Conservation (phyloP, 2,888 invertebrate genomes). For the Eupithecia subfuscata region DNA sequence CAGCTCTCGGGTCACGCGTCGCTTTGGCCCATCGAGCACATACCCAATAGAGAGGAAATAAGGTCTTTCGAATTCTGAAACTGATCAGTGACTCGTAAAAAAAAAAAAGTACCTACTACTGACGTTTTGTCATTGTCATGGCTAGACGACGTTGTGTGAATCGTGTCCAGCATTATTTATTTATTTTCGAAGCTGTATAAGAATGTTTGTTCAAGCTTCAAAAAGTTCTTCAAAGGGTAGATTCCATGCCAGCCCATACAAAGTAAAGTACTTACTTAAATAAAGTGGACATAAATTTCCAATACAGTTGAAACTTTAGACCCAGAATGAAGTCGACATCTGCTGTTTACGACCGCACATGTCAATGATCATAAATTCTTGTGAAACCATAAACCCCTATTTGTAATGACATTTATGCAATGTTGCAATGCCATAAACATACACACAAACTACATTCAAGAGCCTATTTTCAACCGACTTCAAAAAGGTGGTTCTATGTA, state of each 20-base stretch:
- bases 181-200: neutral
- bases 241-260: neutral
- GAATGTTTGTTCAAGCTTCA: too few relatives aligned
- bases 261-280: constrained; percentile 32
- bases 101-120: too few relatives aligned
- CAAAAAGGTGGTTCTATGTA: too few relatives aligned
- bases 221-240: neutral
- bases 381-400: constrained; percentile 42
- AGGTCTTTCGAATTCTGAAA: too few relatives aligned
- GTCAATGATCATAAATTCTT: constrained; percentile 50
- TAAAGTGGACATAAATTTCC: constrained; percentile 42
- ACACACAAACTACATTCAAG: neutral
- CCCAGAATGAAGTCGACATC: constrained; percentile 41
- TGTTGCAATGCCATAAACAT: constrained; percentile 24
- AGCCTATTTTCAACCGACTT: neutral
- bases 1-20: too few relatives aligned
- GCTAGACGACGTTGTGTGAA: too few relatives aligned
- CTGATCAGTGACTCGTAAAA: too few relatives aligned
- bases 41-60: too few relatives aligned
- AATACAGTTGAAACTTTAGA: constrained; percentile 44
- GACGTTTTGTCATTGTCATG: too few relatives aligned
- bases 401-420: constrained; percentile 34
- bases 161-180: neutral
- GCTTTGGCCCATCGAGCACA: too few relatives aligned
- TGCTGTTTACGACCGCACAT: constrained; percentile 43